Conservation (phyloP, 2,113 vertebrate genomes). For the Megaceryle torquata region DNA sequence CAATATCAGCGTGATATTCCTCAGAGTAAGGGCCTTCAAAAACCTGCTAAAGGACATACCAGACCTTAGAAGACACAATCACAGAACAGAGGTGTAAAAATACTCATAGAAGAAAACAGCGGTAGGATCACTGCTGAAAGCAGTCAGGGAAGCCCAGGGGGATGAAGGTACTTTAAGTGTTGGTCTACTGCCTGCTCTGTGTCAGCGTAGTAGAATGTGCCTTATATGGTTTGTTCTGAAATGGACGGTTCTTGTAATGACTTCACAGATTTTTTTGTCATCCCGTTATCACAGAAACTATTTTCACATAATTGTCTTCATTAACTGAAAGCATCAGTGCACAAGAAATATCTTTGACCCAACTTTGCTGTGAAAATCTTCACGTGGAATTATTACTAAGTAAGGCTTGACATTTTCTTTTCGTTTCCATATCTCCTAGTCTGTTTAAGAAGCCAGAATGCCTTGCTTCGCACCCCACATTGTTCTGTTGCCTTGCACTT, state of each 20-base stretch:
- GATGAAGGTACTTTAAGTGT: background rate
- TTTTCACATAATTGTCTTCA: slow-evolving; percentile 11
- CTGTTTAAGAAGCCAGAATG: background rate
- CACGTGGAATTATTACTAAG: background rate
- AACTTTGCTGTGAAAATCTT: background rate
- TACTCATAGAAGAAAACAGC: background rate
- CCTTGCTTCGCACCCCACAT: background rate
- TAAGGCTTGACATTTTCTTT: background rate
- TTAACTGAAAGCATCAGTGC: background rate
- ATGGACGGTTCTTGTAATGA: background rate
- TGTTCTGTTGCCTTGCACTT: background rate
- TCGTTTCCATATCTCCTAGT: background rate
- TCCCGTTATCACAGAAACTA: background rate
- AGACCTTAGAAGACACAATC: background rate
- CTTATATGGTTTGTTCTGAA: slow-evolving; percentile 17
- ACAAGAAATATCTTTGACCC: background rate
- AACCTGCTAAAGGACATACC: background rate
- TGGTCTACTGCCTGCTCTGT: background rate
- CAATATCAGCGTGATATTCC: background rate
- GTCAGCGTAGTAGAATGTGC: background rate
- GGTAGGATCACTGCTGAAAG: background rate
- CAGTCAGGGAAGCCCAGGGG: background rate
- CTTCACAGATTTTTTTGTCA: background rate
- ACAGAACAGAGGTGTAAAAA: background rate
- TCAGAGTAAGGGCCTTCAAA: background rate